Evolutionary conservation across 1,140 invertebrate species (phyloP).

Genomic region (Apocrypta bakeri): DNA sequence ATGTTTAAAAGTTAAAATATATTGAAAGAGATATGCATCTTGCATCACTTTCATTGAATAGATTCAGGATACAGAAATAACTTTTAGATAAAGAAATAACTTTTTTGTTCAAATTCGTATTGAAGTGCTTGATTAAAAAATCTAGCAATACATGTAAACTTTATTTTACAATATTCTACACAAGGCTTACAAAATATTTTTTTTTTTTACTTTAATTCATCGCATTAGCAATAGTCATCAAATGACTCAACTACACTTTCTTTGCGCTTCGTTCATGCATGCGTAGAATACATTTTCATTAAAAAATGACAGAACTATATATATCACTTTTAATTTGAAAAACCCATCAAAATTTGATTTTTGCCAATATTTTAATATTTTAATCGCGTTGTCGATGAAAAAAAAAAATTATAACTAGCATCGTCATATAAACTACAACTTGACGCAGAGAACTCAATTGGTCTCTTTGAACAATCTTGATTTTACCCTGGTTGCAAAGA

Average conservation of each 20-base stretch:
- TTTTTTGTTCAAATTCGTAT: not conserved
- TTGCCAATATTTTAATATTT: not conserved
- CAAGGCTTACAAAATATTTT: conserved; percentile 37
- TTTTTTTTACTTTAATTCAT: conserved; percentile 5
- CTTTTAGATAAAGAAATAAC: conserved; percentile 13
- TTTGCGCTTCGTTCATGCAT: conserved; percentile 1
- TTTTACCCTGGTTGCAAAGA: conserved; percentile 2
- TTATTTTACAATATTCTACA: conserved; percentile 35
- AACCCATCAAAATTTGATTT: not conserved
- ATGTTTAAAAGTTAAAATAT: not conserved
- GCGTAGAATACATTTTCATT: not conserved
- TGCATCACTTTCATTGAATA: conserved; percentile 18
- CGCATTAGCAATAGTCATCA: not conserved
- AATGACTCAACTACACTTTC: not conserved
- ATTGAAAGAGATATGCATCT: conserved; percentile 12
- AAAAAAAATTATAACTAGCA: not conserved
- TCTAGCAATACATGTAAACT: conserved; percentile 6
- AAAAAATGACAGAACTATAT: conserved; percentile 9
- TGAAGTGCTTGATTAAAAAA: conserved; percentile 15
- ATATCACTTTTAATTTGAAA: conserved; percentile 29
- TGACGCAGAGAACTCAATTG: not conserved
- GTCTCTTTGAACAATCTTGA: conserved; percentile 17
- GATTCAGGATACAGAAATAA: conserved; percentile 27
- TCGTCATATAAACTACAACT: not conserved
- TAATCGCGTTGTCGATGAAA: not conserved